phyloP scores from a whole-genome alignment of 2,888 invertebrate species.

The Caenorhabditis japonica region DNA sequence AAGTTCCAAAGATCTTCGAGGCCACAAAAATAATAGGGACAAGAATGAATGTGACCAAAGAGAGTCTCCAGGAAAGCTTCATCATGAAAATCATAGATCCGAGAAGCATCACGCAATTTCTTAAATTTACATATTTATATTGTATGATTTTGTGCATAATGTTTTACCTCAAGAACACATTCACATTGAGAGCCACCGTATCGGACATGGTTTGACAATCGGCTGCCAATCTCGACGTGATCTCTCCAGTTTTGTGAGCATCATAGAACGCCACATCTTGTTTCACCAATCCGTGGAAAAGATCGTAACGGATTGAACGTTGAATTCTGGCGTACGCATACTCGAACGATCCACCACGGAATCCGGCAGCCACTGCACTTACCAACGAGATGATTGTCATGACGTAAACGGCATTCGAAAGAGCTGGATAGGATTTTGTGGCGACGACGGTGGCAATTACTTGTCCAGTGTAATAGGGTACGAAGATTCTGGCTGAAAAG shows the following conservation, averaged over 20 bases:
- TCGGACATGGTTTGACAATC: conserved; percentile 79
- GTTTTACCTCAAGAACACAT: conserved; percentile 77
- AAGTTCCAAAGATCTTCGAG: conserved; percentile 78
- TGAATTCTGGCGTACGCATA: conserved; percentile 77
- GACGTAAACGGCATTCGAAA: conserved; percentile 73
- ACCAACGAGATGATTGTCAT: conserved; percentile 75
- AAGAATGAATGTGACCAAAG: conserved; percentile 78
- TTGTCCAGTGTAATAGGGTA: conserved; percentile 78
- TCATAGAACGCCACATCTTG: conserved; percentile 79
- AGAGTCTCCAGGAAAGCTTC: conserved; percentile 78
- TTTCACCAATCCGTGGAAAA: conserved; percentile 77
- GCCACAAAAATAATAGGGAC: conserved; percentile 78
- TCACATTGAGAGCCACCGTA: conserved; percentile 78
- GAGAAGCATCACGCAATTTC: conserved; percentile 78
- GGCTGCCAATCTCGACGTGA: conserved; percentile 78
- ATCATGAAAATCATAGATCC: conserved; percentile 79
- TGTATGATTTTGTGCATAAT: too few relatives aligned
- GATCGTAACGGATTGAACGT: conserved; percentile 76
- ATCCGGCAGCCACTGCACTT: conserved; percentile 77
- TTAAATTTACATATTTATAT: too few relatives aligned
- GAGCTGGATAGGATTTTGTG: conserved; percentile 76
- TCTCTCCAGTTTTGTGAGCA: conserved; percentile 78
- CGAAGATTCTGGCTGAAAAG: conserved; percentile 78
- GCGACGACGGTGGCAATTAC: conserved; percentile 78
- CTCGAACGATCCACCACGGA: conserved; percentile 78